These are phyloP conservation scores for Cryptoprocta ferox DNA, from an alignment of 2,797 vertebrate species.

Conservation along the genomic window DNA sequence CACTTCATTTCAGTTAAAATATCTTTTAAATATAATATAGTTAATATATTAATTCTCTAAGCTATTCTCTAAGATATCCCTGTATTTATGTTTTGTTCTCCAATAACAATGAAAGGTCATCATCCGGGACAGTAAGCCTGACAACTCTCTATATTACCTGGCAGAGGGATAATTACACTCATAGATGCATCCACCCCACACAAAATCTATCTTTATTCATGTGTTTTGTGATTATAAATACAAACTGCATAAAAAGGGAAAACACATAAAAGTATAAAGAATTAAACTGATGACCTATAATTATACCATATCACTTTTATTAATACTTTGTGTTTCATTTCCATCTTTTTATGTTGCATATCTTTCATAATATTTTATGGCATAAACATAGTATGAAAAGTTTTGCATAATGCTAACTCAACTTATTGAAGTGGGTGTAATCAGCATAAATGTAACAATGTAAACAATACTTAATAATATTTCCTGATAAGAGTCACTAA, in stretches of 20 bases:
- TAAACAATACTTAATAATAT: background rate
- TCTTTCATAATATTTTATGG: constrained; percentile 25
- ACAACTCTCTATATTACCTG: background rate
- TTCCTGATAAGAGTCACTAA: background rate
- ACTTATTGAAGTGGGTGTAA: background rate
- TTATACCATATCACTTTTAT: background rate
- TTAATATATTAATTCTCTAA: constrained; percentile 10
- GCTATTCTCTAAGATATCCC: background rate
- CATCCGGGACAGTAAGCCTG: background rate
- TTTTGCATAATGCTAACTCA: background rate
- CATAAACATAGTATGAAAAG: background rate
- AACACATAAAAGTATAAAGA: background rate
- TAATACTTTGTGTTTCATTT: background rate
- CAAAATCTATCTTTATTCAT: background rate
- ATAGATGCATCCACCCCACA: background rate
- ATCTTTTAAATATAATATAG: background rate
- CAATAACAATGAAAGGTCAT: background rate
- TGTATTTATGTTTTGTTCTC: background rate
- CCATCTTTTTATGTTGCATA: background rate
- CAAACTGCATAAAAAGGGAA: background rate
- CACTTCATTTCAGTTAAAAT: background rate
- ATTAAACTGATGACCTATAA: constrained; percentile 16
- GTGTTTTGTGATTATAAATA: background rate
- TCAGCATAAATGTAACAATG: background rate
- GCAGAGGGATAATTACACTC: background rate